Evolutionary conservation across 2,113 vertebrate species (phyloP), one percentile per base, ranked within the genome.

Genomic region (Platichthys flesus): DNA sequence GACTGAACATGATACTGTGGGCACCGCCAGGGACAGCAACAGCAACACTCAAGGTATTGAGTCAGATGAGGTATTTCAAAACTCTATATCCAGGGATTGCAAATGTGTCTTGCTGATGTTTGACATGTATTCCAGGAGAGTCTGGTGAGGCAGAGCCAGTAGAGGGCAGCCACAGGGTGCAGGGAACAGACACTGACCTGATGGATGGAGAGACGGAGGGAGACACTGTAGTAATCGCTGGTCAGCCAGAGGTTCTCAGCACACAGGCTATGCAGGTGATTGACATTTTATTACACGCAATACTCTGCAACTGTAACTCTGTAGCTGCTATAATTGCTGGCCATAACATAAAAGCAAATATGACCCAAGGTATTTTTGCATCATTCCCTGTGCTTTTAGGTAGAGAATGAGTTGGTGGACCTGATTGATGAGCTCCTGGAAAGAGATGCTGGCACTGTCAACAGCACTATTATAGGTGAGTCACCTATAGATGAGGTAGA

Each of bases 401-500:
- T 98, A 52, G 97, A 98, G 87, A 98, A 96, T 81, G 96, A 98
- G 86, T 93, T 98, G 91, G 97, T 97, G 89, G 97, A 98, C 93
- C 93, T 98, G 75, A 98, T 98, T 80, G 97, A 97, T 92, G 97
- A 98, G 90, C 93, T 98, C 63, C 88, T 98, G 86, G 96, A 97
- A 83, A 94, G 96, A 88, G 96, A 98, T 78, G 95, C 94, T 67
- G 94, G 95, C 68, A 93, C 96, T 23, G 96, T 96, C 76, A 97
- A 96, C 89, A 96, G 95, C 80, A 94, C 96, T 86, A 97, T 97
- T 89, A 97, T 97, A 63, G 96, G 96, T 96, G 91, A 95, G 93
- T 60, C 26, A 28, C 60, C 12, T 42, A 10, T 3, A 42, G 40
- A 13, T 12, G 3, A 42, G 40, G 10, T 37, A 37, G 35, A 37